Evolutionary conservation across 2,888 invertebrate species (phyloP), one percentile per base, ranked within the genome.

Genomic region (Acrobasis repandana): DNA sequence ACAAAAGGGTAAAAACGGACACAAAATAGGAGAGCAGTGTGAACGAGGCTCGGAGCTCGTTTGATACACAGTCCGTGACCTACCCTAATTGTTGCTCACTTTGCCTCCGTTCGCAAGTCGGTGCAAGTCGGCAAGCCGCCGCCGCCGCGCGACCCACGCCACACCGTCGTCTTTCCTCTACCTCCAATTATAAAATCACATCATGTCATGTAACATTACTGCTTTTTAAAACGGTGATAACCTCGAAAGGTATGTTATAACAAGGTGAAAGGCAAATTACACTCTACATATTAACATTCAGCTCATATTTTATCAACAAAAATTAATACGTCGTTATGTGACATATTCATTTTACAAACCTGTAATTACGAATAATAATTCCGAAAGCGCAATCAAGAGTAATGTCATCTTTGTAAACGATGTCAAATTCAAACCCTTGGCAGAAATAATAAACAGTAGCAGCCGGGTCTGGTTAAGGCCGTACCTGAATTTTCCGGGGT

Each of bases 61-160:
- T 28, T 33, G 43, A 43, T 43, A 43, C 43, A 43, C 43, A 20
- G 51, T 49, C 38, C 62, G 56, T 62, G 66, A 66, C 66, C 66
- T 67, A 62, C 66, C 65, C 63, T 61, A 66, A 64, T 63, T 65
- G 59, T 63, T 58, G 61, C 59, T 49, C 61, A 58, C 59, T 60
- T 62, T 18, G 9, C 54, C 49, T 28, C 14, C 38, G 56, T 18
- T 60, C 56, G 56, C 33, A 47, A 57, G 46, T 46, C 48, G 28
- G 28, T 51, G 56, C 33, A 47, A 57, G 46, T 46, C 48, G 28
- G 28, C 47, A 10, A n/a, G 47, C 16, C 57, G 5, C 48, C 16
- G 16, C 14, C 43, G 33, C 51, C 6, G 49, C 49, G 9, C n/a
- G 28, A n/a, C 28, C 10, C 56, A 20, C 15, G 33, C 48, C 49